Evolutionary conservation across 1,140 invertebrate species (phyloP).

Genomic region (Camponotus floridanus): DNA sequence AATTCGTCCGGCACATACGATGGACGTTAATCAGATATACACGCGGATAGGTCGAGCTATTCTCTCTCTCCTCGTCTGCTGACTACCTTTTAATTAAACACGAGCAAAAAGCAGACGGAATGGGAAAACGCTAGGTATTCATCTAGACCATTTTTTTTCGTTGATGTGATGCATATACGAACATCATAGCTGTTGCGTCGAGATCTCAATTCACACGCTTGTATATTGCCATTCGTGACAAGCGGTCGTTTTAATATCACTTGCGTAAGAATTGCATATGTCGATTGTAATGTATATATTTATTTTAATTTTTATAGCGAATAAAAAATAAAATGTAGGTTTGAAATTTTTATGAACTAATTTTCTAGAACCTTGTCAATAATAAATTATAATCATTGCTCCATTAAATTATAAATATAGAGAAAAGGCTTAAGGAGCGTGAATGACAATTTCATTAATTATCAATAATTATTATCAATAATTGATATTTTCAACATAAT

Average conservation of each 20-base stretch:
- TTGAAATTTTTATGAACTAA: not conserved
- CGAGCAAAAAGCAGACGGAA: constrained; percentile 65
- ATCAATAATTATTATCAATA: no score
- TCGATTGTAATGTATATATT: not conserved
- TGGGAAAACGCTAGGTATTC: constrained; percentile 66
- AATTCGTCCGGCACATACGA: constrained; percentile 69
- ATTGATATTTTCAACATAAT: not conserved
- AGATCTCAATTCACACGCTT: constrained; percentile 40
- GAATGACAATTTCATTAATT: no score
- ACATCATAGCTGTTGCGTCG: not conserved
- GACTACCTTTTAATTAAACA: constrained; percentile 77
- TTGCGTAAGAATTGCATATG: not conserved
- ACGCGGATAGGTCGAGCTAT: constrained; percentile 60
- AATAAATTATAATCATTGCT: no score
- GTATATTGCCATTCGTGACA: not conserved
- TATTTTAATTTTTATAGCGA: not conserved
- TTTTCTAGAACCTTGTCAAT: not conserved
- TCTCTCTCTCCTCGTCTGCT: constrained; percentile 17
- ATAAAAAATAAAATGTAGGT: not conserved
- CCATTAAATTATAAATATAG: no score
- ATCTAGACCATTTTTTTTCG: constrained; percentile 66
- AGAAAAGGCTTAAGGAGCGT: no score
- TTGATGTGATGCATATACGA: constrained; percentile 36
- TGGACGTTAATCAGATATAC: constrained; percentile 74
- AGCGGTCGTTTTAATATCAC: not conserved